Conservation (phyloP, 2,113 vertebrate species). For the Proteles cristata region DNA sequence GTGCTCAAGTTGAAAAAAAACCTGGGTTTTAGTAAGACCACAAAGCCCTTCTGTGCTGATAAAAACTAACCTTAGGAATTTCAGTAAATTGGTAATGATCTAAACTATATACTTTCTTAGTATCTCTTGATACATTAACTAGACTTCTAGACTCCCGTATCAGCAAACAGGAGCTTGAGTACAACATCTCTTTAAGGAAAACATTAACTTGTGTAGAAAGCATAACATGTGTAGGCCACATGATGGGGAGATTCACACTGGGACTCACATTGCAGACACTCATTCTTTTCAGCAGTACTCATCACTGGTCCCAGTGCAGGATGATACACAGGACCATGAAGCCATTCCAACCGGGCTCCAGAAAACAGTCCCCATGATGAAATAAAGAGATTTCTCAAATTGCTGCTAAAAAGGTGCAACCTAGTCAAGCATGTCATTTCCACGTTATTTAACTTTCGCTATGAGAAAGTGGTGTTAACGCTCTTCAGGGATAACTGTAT, state of each 20-base stretch:
- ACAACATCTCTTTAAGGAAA: not conserved
- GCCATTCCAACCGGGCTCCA: not conserved
- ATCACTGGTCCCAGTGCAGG: not conserved
- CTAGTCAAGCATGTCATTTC: conserved; percentile 36
- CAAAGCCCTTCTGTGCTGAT: rapidly evolving
- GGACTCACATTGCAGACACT: not conserved
- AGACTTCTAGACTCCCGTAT: not conserved
- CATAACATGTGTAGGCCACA: no score
- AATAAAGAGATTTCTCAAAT: not conserved
- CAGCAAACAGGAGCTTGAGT: not conserved
- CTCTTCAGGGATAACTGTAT: conserved; percentile 49
- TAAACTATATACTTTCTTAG: not conserved
- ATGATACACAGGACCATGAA: not conserved
- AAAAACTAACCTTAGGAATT: no score
- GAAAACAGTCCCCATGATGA: conserved; percentile 51
- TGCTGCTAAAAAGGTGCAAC: not conserved
- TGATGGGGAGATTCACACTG: not conserved
- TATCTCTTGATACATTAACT: not conserved
- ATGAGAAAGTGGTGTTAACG: conserved; percentile 48
- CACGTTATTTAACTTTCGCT: not conserved
- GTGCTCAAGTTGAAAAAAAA: rapidly evolving
- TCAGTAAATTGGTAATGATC: not conserved
- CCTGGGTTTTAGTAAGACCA: rapidly evolving
- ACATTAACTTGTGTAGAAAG: not conserved
- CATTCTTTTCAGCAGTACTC: not conserved